phyloP scores from a whole-genome alignment of 2,113 vertebrate genomes.

The Atrichornis clamosus region DNA sequence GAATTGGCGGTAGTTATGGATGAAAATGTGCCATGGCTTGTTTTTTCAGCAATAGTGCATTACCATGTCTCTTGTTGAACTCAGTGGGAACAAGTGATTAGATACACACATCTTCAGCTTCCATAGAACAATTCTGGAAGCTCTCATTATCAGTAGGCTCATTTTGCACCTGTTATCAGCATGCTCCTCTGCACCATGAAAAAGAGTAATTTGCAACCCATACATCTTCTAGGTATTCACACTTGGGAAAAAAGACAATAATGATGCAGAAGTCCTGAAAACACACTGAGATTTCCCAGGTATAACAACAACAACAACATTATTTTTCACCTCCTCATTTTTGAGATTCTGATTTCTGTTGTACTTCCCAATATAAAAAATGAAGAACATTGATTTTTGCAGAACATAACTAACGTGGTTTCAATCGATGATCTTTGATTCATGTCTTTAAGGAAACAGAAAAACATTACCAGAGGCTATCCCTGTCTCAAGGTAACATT shows the following conservation, averaged over 20 bases:
- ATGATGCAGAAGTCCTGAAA: background rate
- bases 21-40: background rate
- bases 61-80: background rate
- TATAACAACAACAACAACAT: background rate
- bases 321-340: background rate
- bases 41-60: background rate
- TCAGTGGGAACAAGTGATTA: background rate
- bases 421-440: background rate
- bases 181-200: background rate
- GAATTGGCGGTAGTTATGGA: background rate
- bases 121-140: background rate
- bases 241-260: background rate
- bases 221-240: background rate
- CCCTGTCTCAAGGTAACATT: background rate
- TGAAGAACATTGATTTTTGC: background rate
- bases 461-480: background rate
- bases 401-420: background rate
- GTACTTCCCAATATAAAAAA: background rate
- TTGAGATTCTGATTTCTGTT: background rate
- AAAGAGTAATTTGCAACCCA: background rate
- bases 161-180: background rate
- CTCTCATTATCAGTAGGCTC: background rate
- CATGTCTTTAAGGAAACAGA: background rate
- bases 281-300: background rate
- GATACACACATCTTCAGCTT: background rate